A percentile compares a stretch with the other conserved stretches of the same genome.
These are phyloP conservation scores for Oncopodura yosiiana DNA, from an alignment of 1,140 invertebrate genomes.

Conservation along the genomic window DNA sequence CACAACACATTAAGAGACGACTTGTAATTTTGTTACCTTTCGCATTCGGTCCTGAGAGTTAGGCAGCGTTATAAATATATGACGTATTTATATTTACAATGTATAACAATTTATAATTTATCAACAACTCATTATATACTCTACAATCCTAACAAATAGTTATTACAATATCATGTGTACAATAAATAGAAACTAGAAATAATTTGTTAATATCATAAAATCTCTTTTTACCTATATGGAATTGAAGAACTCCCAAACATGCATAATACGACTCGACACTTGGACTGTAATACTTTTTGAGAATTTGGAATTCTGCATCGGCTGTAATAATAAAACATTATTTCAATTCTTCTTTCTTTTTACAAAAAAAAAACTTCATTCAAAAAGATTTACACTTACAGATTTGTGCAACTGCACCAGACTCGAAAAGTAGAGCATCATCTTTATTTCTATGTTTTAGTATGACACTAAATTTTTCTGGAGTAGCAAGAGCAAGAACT, in stretches of 20 bases:
- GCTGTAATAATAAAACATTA: conserved; percentile 40
- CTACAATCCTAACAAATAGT: too few relatives aligned
- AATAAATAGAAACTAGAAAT: background rate
- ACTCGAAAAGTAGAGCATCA: conserved; percentile 79
- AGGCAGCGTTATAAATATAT: conserved; percentile 21
- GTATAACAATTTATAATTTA: too few relatives aligned
- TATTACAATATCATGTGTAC: background rate
- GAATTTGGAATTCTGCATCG: conserved; percentile 70
- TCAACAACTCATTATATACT: too few relatives aligned
- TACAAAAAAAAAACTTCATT: background rate
- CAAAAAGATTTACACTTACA: conserved; percentile 48
- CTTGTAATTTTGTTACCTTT: conserved; percentile 19
- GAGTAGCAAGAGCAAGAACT: conserved; percentile 73
- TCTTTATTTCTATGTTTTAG: conserved; percentile 77
- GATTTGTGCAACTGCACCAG: conserved; percentile 71
- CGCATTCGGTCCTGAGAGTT: conserved; percentile 13
- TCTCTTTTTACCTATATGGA: conserved; percentile 58
- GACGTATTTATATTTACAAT: too few relatives aligned
- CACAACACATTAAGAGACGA: conserved; percentile 10
- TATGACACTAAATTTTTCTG: conserved; percentile 78
- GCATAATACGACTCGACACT: conserved; percentile 78
- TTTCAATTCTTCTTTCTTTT: background rate
- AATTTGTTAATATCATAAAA: background rate
- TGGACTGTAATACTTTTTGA: conserved; percentile 78
- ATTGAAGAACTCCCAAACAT: conserved; percentile 77